Evolutionary conservation across 2,888 invertebrate genomes (phyloP), one percentile per base, ranked within the genome.

Genomic region (Zelleria hepariella): DNA sequence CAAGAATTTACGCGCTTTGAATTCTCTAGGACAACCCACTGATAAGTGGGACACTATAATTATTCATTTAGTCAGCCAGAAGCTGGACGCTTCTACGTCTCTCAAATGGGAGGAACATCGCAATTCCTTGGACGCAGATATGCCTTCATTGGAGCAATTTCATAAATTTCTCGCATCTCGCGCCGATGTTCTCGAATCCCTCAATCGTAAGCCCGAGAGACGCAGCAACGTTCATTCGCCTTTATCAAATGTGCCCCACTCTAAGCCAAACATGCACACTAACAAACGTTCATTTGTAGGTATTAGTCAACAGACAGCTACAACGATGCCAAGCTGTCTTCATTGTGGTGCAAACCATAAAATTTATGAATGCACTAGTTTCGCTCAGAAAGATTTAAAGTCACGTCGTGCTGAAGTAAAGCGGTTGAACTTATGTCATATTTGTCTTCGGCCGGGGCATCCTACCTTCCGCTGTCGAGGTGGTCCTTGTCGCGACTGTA

Each of bases 401-500:
- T n/a, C n/a, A n/a, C n/a, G n/a, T n/a, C n/a, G n/a, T n/a, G n/a
- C n/a, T n/a, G n/a, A n/a, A n/a, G n/a, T n/a, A n/a, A n/a, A n/a
- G n/a, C n/a, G n/a, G n/a, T n/a, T n/a, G n/a, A n/a, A n/a, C n/a
- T n/a, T n/a, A n/a, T 63, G 63, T 56, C 21, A 48, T 10, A 65
- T 57, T 51, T 59, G 59, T 49, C 57, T 59, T 8, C 56, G 62
- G 0, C 27, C 61, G 10, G 61, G 63, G n/a, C 64, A 65, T 32
- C 5, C 10, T 8, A 49, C 53, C 8, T 42, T 57, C 52, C 48
- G 52, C 5, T 70, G 67, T 21, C 59, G 47, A 5, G 24, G 65
- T 6, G 47, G 62, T 2, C 63, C 59, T 54, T 70, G 67, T 42
- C 65, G 63, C 48, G 63, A 64, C 52, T 70, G 68, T 25, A 63